A percentile compares a stretch with the other conserved stretches of the same genome.
Evolutionary conservation across 2,113 vertebrate species (phyloP).

Genomic region (Phrynocephalus versicolor): DNA sequence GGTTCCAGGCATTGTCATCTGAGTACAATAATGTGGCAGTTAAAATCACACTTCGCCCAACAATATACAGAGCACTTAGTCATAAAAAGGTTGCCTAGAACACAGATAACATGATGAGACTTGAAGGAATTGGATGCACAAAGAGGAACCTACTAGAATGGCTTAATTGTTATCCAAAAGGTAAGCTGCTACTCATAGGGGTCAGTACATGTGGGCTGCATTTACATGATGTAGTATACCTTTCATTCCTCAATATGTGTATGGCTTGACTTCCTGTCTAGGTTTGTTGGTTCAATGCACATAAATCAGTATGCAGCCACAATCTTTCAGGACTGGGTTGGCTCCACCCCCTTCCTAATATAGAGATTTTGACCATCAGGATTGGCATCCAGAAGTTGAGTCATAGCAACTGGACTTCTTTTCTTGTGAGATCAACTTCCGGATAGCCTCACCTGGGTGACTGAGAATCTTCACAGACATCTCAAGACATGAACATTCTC

Average conservation of each 20-base stretch:
- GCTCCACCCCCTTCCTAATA: too few species aligned
- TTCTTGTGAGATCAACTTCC: too few species aligned
- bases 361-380: too few species aligned
- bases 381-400: too few species aligned
- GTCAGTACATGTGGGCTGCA: neutral
- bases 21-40: neutral
- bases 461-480: too few species aligned
- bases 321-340: too few species aligned
- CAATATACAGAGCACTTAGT: neutral
- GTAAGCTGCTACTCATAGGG: neutral
- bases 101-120: neutral
- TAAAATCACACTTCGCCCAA: neutral
- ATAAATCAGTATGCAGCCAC: neutral
- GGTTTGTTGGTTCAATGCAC: neutral
- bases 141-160: neutral
- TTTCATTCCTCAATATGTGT: neutral
- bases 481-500: too few species aligned
- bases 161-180: rapidly evolving
- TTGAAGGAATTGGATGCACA: neutral
- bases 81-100: neutral
- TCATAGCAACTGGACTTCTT: too few species aligned
- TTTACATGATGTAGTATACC: too few species aligned
- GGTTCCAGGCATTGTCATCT: neutral
- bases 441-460: too few species aligned
- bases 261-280: neutral